Evolutionary conservation across 2,113 vertebrate species (phyloP), one percentile per base, ranked within the genome.

Genomic region (Ochotona princeps): DNA sequence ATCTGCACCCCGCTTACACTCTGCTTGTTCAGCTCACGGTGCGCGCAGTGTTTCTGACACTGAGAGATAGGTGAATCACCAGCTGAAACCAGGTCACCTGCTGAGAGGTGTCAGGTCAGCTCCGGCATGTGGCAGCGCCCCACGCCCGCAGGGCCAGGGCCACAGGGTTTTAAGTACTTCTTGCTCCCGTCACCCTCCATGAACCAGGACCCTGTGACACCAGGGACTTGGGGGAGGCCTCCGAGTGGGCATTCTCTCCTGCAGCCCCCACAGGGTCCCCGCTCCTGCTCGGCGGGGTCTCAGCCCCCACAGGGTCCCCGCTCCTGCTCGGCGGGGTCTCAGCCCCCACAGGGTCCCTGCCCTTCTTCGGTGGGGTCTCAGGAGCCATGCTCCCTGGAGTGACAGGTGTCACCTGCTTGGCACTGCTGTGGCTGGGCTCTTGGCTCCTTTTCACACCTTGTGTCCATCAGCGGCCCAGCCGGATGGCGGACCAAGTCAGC

Each of bases 1-100:
- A 99, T 99, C 98, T 99, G 98, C 97, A 87, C 98, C 98, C 98
- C 97, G 97, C 98, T 98, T 97, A 97, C 97, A 96, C 98, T 98
- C 97, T 97, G 98, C 98, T 98, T 98, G 98, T 98, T 98, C 98
- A 97, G 98, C 97, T 98, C 96, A 14, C 83, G 91, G 96, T 96
- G 96, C 35, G 88, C 97, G 98, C 97, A 98, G 98, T 98, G 98
- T 97, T 98, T 97, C 97, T 98, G 98, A 98, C 98, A 97, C 96
- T 95, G 97, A 97, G 97, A 98, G 97, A 98, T 96, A 97, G 96
- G 97, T 96, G 97, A 97, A 97, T 98, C 97, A 97, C 97, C 97
- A 95, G 97, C 97, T 86, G 97, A 97, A 97, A 97, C 97, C 97
- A 98, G 98, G 97, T 97, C 98, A 97, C 97, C 95, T 70, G 96